A percentile compares a stretch with the other conserved stretches of the same genome.
These are phyloP conservation scores for Himalopsyche japonica DNA, from an alignment of 2,888 invertebrate species.

Conservation along the genomic window DNA sequence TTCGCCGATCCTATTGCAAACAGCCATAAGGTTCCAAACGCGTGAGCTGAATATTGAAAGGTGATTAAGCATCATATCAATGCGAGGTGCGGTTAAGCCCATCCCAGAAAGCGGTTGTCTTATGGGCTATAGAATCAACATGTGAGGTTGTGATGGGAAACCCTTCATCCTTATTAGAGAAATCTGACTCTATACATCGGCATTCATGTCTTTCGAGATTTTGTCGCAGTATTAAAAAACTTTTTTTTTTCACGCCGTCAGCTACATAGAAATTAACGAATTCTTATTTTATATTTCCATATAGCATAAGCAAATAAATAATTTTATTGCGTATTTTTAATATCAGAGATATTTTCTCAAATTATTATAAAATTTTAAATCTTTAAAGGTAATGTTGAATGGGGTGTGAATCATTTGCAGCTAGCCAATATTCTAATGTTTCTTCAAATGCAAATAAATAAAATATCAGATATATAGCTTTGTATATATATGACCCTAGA, in stretches of 20 bases:
- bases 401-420: too few species aligned
- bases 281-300: too few species aligned
- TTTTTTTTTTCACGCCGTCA: background rate
- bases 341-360: too few species aligned
- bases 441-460: too few species aligned
- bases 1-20: conserved; percentile 32
- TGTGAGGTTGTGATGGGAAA: conserved; percentile 21
- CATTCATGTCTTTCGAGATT: background rate
- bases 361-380: too few species aligned
- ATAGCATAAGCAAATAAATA: too few species aligned
- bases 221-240: background rate
- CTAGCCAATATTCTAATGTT: too few species aligned
- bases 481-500: too few species aligned
- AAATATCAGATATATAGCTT: too few species aligned
- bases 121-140: conserved; percentile 37
- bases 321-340: too few species aligned
- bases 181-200: background rate
- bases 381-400: too few species aligned
- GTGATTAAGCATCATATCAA: conserved; percentile 40
- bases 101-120: conserved; percentile 11
- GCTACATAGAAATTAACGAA: background rate
- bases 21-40: conserved; percentile 39
- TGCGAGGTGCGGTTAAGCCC: conserved; percentile 27
- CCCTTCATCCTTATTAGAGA: conserved; percentile 7
- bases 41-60: conserved; percentile 40